Percentiles rank a stretch among this genome's conserved stretches.
Evolutionary conservation across 2,888 invertebrate species (phyloP).

Genomic region (Patella caerulea): DNA sequence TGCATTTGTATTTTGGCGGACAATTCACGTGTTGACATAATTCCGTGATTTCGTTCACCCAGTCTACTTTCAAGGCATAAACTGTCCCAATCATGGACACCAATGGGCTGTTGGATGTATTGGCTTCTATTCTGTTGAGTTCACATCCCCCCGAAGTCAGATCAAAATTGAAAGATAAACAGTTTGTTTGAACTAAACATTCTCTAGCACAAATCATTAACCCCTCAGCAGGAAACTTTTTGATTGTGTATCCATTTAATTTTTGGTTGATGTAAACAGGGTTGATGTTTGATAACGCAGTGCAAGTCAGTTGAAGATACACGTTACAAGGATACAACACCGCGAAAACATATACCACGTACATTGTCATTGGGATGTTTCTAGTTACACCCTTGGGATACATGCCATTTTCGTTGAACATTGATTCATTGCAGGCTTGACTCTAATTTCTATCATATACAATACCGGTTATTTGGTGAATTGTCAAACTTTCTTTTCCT

Average conservation of each 20-base stretch:
- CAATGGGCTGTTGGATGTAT: neutral
- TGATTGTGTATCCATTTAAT: neutral
- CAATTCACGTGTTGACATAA: neutral
- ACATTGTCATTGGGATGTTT: too few species aligned
- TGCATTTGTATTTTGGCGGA: neutral
- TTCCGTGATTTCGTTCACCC: neutral
- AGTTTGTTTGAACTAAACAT: neutral
- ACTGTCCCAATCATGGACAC: neutral
- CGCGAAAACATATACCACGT: too few species aligned
- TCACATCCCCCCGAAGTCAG: neutral
- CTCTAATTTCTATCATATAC: too few species aligned
- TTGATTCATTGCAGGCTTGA: too few species aligned
- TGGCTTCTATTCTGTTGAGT: neutral
- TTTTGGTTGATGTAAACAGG: neutral
- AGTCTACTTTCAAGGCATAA: neutral
- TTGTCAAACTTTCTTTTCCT: too few species aligned
- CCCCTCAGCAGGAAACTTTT: neutral
- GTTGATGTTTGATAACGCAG: neutral
- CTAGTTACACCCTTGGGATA: too few species aligned
- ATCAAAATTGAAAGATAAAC: neutral
- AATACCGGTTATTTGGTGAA: too few species aligned
- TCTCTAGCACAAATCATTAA: conserved; percentile 1
- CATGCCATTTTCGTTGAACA: too few species aligned
- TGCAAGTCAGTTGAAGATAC: neutral
- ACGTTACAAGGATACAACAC: too few species aligned